Base-by-base conservation (phyloP, 2,888 invertebrate genomes). In the Hylaea fasciaria region DNA sequence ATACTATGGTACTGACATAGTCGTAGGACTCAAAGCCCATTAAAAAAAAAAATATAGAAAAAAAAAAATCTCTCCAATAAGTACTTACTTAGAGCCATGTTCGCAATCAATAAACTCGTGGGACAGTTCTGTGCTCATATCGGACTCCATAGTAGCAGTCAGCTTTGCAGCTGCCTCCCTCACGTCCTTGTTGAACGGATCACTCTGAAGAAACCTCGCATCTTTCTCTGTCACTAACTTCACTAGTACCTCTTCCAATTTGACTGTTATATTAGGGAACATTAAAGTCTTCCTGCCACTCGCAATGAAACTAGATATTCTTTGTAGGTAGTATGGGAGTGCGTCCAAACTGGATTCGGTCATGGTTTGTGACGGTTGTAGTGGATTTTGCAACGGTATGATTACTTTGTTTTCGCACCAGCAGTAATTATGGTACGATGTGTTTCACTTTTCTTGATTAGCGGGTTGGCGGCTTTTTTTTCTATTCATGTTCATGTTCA, bases 241-340 rank as follows among this genome's bases (percentile, higher is more conserved):
- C 0, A 71, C 53, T 3, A 85, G 54, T 37, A 81, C 62, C 0
- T 71, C 70, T 39, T 78, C 71, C 7, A 73, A 57, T 0, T 60
- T 32, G 0, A 57, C 54, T 0, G 73, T 55, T 14, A 72, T 53
- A 4, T 59, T 53, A 0, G 71, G 69, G 29, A 82, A 79, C 44
- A 57, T 55, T 5, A 77, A 2, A 29, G 77, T 71, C 0, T 29
- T 64, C 0, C 62, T 57, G 4, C 57, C 32, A 48, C 68, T 73
- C 16, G 64, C 56, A 2, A 84, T 59, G 60, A 76, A 82, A 5
- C 50, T 10, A 12, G 64, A 41, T 14, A 76, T 64, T 47, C 65
- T 64, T 3, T 65, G 40, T 0, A 80, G 51, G 48, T 71, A 72
- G 17, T 70, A 68, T 0, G 58, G 10, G 3, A 79, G 52, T n/a